Evolutionary conservation across 1,140 invertebrate species (phyloP), one percentile per base, ranked within the genome.

Genomic region (Drosophila subobscura): DNA sequence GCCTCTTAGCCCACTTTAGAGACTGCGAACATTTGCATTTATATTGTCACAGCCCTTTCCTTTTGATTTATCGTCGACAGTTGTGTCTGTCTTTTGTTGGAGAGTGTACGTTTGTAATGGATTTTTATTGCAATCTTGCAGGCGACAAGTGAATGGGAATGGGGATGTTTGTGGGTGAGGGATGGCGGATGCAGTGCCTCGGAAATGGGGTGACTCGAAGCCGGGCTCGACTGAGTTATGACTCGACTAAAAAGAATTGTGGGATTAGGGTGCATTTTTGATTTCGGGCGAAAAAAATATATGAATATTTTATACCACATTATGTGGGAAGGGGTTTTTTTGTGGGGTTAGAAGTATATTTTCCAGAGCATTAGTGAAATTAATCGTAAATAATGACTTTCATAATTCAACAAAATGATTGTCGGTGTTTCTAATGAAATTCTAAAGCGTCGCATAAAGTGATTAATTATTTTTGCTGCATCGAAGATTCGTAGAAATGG

Each of bases 71-170:
- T 85, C 42, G 63, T 40, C 66, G 52, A 64, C 66, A 58, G 60
- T 79, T 79, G 60, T 27, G 23, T 58, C 29, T 37, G 53, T 47
- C 42, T 46, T 47, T 23, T 57, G 27, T 16, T 22, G 16, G 50
- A n/a, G 56, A 37, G 49, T 41, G 41, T 41, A 46, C 50, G 64
- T 61, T 50, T 66, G 60, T 80, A 85, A 85, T 85, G 74, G 67
- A 81, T 84, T 79, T 72, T 84, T 84, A 84, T 85, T 88, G 81
- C 77, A 79, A 73, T 70, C 67, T 85, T 76, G 75, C 57, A 65
- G 72, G 76, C 76, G 67, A 58, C 73, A 81, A 77, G 57, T 85
- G 57, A 63, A 63, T 40, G 52, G 50, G 59, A 20, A 20, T 20
- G 33, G 33, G 33, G 10, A 12, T 37, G 33, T 29, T 29, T 29